Evolutionary conservation across 2,797 vertebrate genomes (phyloP).

Genomic region (Vireo griseus): DNA sequence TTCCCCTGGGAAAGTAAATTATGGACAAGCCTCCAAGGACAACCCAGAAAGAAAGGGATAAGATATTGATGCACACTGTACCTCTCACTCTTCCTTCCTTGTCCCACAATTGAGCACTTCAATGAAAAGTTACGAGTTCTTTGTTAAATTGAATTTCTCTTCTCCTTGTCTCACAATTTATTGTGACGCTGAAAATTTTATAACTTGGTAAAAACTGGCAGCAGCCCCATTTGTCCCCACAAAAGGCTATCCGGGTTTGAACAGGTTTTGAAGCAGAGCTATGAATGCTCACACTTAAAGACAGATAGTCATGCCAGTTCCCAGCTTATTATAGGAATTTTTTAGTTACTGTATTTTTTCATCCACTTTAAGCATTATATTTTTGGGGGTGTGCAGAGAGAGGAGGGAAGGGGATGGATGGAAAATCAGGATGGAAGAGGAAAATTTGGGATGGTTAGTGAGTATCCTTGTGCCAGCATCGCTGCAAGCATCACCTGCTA

Average conservation of each 20-base stretch:
- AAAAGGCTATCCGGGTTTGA: slow-evolving; percentile 55
- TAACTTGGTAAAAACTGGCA: slow-evolving; percentile 66
- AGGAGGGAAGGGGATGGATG: not conserved
- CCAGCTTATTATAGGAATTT: slow-evolving; percentile 40
- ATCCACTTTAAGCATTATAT: not conserved
- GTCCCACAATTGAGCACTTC: slow-evolving; percentile 62
- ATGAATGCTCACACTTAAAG: slow-evolving; percentile 22
- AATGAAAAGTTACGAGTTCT: slow-evolving; percentile 68
- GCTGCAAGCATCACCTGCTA: not conserved
- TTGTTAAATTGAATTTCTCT: slow-evolving; percentile 72
- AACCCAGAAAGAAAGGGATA: slow-evolving; percentile 56
- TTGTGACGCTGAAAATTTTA: slow-evolving; percentile 69
- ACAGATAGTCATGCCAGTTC: slow-evolving; percentile 42
- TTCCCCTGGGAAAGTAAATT: slow-evolving; percentile 73
- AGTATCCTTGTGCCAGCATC: not conserved
- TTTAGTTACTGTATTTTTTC: slow-evolving; percentile 32
- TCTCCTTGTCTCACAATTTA: slow-evolving; percentile 65
- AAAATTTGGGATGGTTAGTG: not conserved
- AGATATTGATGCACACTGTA: slow-evolving; percentile 64
- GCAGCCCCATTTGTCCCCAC: slow-evolving; percentile 59
- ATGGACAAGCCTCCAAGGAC: slow-evolving; percentile 69
- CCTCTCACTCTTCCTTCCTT: slow-evolving; percentile 58
- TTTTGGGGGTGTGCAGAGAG: not conserved
- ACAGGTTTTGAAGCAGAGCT: slow-evolving; percentile 39
- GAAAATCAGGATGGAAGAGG: not conserved